Evolutionary conservation across 2,113 vertebrate genomes (phyloP).

Genomic region (Limnothrissa miodon): DNA sequence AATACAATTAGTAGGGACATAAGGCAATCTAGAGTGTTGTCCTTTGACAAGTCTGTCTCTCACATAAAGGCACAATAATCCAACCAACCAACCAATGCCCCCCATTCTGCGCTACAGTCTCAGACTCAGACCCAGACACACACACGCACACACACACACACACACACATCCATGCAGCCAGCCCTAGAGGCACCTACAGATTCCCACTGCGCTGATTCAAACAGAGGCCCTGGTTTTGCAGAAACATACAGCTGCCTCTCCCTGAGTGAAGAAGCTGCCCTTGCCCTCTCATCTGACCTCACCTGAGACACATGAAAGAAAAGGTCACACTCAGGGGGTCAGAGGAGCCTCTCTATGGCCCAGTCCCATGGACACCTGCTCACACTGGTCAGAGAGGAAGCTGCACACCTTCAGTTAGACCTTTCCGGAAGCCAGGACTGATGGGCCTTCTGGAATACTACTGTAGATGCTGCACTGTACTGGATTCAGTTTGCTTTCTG

Average conservation of each 20-base stretch:
- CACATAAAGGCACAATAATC: too few relatives aligned
- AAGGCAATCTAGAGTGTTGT: neutral
- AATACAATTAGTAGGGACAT: neutral
- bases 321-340: neutral
- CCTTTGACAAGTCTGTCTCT: too few relatives aligned
- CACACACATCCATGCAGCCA: neutral
- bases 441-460: neutral
- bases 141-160: neutral
- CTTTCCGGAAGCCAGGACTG: neutral
- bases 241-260: neutral
- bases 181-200: conserved; percentile 26
- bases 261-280: neutral
- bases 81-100: too few relatives aligned
- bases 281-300: neutral
- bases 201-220: neutral
- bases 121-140: neutral
- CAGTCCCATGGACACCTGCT: neutral
- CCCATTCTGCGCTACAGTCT: too few relatives aligned
- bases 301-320: conserved; percentile 1
- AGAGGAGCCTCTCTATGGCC: neutral
- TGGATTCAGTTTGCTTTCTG: neutral
- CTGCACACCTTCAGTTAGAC: neutral
- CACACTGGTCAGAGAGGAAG: neutral
- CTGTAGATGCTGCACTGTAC: neutral
- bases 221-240: neutral